Evolutionary conservation across 2,888 invertebrate species (phyloP).

Genomic region (Pomacea canaliculata): DNA sequence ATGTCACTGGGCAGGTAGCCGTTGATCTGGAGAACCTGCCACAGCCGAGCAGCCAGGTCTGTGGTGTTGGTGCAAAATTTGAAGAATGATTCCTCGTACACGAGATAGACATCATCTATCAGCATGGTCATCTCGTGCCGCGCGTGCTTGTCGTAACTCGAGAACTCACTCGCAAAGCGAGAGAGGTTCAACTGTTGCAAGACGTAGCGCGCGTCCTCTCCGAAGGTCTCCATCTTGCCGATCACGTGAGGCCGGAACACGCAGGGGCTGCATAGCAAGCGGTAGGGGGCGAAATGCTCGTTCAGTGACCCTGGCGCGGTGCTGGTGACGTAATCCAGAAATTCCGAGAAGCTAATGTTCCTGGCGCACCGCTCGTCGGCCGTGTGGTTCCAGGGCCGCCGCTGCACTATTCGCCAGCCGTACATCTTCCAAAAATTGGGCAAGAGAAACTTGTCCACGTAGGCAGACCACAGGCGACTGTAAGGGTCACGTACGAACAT

Average conservation of each 20-base stretch:
- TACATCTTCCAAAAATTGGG: constrained; percentile 27
- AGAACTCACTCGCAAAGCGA: not conserved
- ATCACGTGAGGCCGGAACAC: constrained; percentile 28
- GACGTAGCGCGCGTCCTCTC: constrained; percentile 4
- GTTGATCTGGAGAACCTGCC: constrained; percentile 24
- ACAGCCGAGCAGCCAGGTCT: constrained; percentile 9
- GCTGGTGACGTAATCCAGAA: constrained; percentile 21
- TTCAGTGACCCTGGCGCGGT: not conserved
- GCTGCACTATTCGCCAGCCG: not conserved
- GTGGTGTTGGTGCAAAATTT: not conserved
- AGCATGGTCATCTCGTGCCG: not conserved
- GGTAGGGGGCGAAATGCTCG: constrained; percentile 29
- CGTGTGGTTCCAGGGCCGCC: not conserved
- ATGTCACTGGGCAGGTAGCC: constrained; percentile 12
- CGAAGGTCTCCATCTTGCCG: constrained; percentile 33
- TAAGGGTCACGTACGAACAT: constrained; percentile 29
- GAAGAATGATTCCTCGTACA: not conserved
- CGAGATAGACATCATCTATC: not conserved
- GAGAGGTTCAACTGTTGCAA: not conserved
- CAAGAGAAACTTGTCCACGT: constrained; percentile 31
- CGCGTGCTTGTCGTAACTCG: not conserved
- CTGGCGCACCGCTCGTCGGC: constrained; percentile 4
- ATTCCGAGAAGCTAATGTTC: constrained; percentile 24
- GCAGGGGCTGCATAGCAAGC: constrained; percentile 26
- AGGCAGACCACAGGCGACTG: constrained; percentile 30